Conservation (phyloP, 2,888 invertebrate genomes). For the Hyalella azteca region DNA sequence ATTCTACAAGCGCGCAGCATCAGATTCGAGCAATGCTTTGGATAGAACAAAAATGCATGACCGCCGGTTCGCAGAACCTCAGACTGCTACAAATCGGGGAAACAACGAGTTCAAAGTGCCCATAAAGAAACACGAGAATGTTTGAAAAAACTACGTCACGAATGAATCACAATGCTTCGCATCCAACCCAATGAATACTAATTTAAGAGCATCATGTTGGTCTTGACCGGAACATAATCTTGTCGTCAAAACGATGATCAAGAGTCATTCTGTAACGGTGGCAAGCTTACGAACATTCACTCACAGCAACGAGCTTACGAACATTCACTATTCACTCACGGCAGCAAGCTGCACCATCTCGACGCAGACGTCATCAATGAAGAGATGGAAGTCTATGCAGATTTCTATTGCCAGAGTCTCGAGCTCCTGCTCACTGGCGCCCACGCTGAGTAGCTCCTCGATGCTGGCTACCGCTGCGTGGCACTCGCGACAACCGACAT, state of each 20-base stretch:
- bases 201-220: neutral
- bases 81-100: too few relatives aligned
- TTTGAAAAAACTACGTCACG: neutral
- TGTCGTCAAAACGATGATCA: neutral
- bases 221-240: neutral
- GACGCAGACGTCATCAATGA: conserved; percentile 61
- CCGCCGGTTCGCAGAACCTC: too few relatives aligned
- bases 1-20: too few relatives aligned
- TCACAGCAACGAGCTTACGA: neutral
- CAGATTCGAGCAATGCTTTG: too few relatives aligned
- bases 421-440: conserved; percentile 54
- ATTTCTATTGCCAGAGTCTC: conserved; percentile 47
- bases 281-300: neutral
- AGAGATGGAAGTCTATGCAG: conserved; percentile 61
- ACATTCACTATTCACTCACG: conserved; percentile 59
- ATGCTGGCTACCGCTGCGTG: conserved; percentile 15
- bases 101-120: too few relatives aligned
- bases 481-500: conserved; percentile 42
- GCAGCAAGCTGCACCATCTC: conserved; percentile 61
- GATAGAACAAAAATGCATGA: too few relatives aligned
- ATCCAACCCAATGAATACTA: neutral
- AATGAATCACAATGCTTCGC: neutral
- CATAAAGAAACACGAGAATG: too few relatives aligned
- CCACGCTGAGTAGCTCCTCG: conserved; percentile 32
- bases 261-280: neutral